Evolutionary conservation across 2,797 vertebrate genomes (phyloP).

Genomic region (Arnoldichthys spilopterus): DNA sequence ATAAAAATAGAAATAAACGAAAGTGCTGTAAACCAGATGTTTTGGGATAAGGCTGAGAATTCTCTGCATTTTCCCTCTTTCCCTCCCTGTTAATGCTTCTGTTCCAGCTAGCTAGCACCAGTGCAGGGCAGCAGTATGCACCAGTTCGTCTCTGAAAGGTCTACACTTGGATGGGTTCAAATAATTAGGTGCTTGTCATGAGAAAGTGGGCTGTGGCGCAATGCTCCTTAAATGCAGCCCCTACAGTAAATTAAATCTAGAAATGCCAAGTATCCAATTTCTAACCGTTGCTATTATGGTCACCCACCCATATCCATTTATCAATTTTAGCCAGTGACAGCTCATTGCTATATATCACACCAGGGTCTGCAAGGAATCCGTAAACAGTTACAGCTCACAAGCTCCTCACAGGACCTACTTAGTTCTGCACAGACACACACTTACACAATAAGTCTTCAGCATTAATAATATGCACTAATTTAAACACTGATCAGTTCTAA

Average conservation of each 20-base stretch:
- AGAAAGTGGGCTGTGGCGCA: constrained; percentile 49
- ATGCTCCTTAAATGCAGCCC: constrained; percentile 41
- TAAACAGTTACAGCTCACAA: constrained; percentile 56
- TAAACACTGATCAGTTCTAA: too few species aligned
- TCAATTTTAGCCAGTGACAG: constrained; percentile 55
- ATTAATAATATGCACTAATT: too few species aligned
- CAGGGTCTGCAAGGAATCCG: constrained; percentile 52
- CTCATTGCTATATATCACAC: constrained; percentile 55
- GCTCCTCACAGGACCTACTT: constrained; percentile 1
- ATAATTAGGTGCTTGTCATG: constrained; percentile 57
- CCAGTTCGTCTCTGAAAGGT: constrained; percentile 18
- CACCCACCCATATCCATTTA: constrained; percentile 60
- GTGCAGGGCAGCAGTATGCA: constrained; percentile 14
- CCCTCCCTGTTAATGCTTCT: constrained; percentile 26
- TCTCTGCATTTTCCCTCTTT: neutral
- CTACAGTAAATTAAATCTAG: constrained; percentile 62
- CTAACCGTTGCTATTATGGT: constrained; percentile 59
- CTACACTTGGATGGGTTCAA: constrained; percentile 57
- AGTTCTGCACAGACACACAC: neutral
- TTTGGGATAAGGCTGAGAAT: neutral
- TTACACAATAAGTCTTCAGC: neutral
- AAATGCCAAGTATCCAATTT: constrained; percentile 63
- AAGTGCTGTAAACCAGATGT: neutral
- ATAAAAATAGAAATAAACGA: neutral
- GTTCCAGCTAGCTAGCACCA: constrained; percentile 22